A percentile compares a stretch with the other conserved stretches of the same genome.
Evolutionary conservation across 92 coral and sea anemone species (phyloP).

Genomic region (Epizoanthus stellaris): DNA sequence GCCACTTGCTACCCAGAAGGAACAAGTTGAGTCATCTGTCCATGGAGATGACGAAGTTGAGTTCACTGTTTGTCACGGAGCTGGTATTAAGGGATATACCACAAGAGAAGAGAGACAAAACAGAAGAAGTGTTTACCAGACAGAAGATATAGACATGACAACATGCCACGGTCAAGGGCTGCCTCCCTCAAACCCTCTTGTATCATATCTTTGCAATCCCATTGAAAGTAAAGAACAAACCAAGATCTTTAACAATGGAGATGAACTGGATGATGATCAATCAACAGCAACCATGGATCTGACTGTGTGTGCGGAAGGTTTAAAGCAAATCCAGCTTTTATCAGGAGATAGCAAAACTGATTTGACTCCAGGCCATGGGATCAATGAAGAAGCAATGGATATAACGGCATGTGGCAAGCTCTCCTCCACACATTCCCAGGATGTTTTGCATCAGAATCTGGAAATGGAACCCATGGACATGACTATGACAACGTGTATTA

Average conservation of each 20-base stretch:
- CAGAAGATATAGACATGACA: conserved; percentile 9
- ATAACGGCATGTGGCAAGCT: background rate
- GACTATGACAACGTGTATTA: conserved; percentile 1
- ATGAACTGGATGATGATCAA: conserved; percentile 12
- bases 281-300: conserved; percentile 32
- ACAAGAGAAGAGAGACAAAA: background rate
- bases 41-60: conserved; percentile 24
- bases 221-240: background rate
- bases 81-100: background rate
- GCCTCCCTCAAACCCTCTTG: background rate
- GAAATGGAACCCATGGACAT: background rate
- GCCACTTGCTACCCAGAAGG: background rate
- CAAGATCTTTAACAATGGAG: background rate
- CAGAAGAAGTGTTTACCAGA: conserved; percentile 12
- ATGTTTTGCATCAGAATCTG: background rate
- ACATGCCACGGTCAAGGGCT: background rate
- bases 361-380: background rate
- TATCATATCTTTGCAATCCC: background rate
- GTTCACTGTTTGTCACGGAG: conserved; percentile 29
- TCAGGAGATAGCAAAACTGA: background rate
- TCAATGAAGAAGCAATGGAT: background rate
- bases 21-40: background rate
- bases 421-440: background rate
- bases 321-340: background rate
- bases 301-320: conserved; percentile 16